Conservation (phyloP, 1,140 invertebrate genomes). For the Hylaeus volcanicus region DNA sequence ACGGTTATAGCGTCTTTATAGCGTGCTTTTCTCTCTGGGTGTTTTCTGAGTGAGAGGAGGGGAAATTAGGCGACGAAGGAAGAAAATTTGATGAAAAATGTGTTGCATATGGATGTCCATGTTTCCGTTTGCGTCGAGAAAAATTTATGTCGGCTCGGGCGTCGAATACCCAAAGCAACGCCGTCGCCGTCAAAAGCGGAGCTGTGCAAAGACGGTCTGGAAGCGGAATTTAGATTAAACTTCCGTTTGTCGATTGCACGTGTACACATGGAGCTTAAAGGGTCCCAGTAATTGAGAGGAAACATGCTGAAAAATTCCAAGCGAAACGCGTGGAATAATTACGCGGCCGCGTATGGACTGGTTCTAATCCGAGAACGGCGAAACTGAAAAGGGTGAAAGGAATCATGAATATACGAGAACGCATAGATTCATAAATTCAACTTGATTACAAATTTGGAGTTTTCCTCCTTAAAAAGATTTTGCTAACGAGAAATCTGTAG, state of each 20-base stretch:
- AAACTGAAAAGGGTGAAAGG: neutral
- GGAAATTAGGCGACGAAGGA: neutral
- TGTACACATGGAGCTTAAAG: constrained; percentile 32
- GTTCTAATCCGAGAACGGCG: neutral
- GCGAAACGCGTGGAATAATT: neutral
- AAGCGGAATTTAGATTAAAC: constrained; percentile 40
- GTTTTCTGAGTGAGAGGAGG: neutral
- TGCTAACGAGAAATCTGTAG: neutral
- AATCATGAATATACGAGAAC: too few species aligned
- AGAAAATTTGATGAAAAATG: neutral
- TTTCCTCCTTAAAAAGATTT: too few species aligned
- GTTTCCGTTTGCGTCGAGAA: neutral
- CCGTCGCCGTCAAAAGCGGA: constrained; percentile 17
- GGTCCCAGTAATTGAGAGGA: constrained; percentile 13
- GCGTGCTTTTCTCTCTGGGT: neutral
- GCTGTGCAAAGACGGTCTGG: constrained; percentile 27
- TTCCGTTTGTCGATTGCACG: constrained; percentile 36
- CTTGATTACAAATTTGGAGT: neutral
- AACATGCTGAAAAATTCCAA: constrained; percentile 15
- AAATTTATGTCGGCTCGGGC: constrained; percentile 13
- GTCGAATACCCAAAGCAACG: constrained; percentile 9
- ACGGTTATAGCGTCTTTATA: too few species aligned
- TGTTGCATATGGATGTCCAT: neutral
- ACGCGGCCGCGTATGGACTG: neutral
- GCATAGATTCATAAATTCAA: too few species aligned